Base-by-base conservation (phyloP, 2,888 invertebrate species). In the Watsonalla binaria region DNA sequence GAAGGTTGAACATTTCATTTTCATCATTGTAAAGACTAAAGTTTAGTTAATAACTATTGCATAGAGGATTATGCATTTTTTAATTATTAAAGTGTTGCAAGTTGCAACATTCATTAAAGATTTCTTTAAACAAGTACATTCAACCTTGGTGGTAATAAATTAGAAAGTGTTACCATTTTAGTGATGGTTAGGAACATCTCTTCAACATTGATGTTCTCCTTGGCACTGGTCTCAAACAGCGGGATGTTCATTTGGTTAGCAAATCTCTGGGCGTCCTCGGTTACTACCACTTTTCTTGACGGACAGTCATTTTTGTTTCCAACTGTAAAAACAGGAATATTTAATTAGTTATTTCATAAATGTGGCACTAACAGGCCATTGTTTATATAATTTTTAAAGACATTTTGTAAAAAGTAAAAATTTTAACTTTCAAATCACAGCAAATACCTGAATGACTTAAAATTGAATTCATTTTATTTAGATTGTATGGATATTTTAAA, bases 121-220 rank as follows among this genome's bases (percentile, higher is more conserved):
- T 54, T 47, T 54, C 39, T 15, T 45, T 9, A 51, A 51, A 51
- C 5, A 24, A 24, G 24, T 47, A 47, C 33, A 13, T 15, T 48
- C 34, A 48, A 8, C 47, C 47, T 48, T 48, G 47, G 34, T 33
- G 6, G n/a, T 24, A 5, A 47, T 46, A 34, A 51, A 39, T 55
- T 13, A 51, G 46, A 33, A 46, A 53, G 53, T 68, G 59, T 80
- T 72, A 91, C 91, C 91, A 91, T 91, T 90, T 92, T 91, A 56
- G 95, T 95, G 71, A 95, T 93, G 65, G 93, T 93, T 78, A 94
- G 90, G 84, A 94, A 94, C 94, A 98, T 99, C 92, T 99, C 98
- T 92, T 99, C 99, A 54, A 99, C 99, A 92, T 99, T 99, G 74
- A 97, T 95, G 89, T 99, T 99, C 83, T 99, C 98, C 92, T 99